Evolutionary conservation across 2,888 invertebrate genomes (phyloP).

Genomic region (Lingula anatina): DNA sequence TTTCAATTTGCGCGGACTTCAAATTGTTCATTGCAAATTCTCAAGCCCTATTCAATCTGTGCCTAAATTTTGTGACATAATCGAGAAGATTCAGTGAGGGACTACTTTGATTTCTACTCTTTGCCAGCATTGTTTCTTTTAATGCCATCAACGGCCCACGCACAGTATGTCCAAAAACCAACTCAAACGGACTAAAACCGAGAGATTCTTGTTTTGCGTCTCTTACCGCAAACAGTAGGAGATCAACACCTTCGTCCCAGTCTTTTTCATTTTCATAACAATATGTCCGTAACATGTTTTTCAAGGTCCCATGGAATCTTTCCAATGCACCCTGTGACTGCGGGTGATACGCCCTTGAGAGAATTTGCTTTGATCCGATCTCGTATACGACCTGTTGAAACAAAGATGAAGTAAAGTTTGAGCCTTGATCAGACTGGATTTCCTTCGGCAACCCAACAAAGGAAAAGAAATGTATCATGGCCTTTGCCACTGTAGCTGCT

Average conservation of each 20-base stretch:
- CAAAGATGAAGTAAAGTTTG: constrained; percentile 15
- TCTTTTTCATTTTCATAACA: constrained; percentile 3
- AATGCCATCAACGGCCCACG: background rate
- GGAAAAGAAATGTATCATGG: constrained; percentile 15
- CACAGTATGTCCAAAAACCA: constrained; percentile 1
- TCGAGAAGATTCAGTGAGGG: background rate
- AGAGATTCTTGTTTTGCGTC: constrained; percentile 5
- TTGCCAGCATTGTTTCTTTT: background rate
- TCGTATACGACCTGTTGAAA: constrained; percentile 14
- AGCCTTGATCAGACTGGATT: constrained; percentile 17
- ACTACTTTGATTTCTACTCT: too few species aligned
- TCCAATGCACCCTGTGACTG: constrained; percentile 5
- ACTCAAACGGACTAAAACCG: constrained; percentile 8
- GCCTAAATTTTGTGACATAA: background rate
- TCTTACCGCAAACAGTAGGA: constrained; percentile 6
- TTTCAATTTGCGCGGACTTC: background rate
- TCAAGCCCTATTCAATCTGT: background rate
- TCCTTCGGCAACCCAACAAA: constrained; percentile 13
- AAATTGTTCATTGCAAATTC: background rate
- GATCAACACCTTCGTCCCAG: constrained; percentile 7
- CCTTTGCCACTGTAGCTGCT: constrained; percentile 13
- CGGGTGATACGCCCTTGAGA: constrained; percentile 4
- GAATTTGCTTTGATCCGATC: constrained; percentile 4
- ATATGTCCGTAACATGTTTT: background rate
- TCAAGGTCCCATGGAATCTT: background rate